phyloP scores from a whole-genome alignment of 2,797 vertebrate genomes.

The Clarias laeviceps region DNA sequence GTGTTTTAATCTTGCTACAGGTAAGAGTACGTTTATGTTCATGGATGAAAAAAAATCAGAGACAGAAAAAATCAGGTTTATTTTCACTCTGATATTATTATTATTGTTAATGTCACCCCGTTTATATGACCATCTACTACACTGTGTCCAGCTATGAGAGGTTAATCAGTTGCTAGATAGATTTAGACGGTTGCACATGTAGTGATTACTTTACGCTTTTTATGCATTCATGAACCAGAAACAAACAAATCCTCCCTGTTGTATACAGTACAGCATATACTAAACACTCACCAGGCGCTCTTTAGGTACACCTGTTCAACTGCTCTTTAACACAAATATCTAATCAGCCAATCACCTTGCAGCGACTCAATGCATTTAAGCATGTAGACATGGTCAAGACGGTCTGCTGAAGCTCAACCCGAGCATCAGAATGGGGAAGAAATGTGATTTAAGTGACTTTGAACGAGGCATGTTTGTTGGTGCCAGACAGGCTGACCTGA shows the following conservation, averaged over 20 bases:
- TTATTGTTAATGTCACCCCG: constrained; percentile 36
- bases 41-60: not conserved
- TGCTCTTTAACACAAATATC: too few species aligned
- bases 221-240: not conserved
- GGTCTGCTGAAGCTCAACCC: too few species aligned
- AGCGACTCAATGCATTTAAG: too few species aligned
- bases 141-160: not conserved
- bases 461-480: too few species aligned
- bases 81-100: constrained; percentile 20
- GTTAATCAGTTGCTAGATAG: not conserved
- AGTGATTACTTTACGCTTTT: not conserved
- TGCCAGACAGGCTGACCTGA: too few species aligned
- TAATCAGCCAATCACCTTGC: too few species aligned
- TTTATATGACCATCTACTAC: constrained; percentile 27
- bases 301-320: too few species aligned
- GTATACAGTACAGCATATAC: not conserved
- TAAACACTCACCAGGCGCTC: not conserved
- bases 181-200: not conserved
- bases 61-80: constrained; percentile 20
- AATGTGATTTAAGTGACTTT: too few species aligned
- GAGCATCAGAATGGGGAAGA: too few species aligned
- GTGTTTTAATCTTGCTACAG: not conserved
- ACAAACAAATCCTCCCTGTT: not conserved
- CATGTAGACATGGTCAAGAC: too few species aligned
- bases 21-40: not conserved